Evolutionary conservation across 2,113 vertebrate genomes (phyloP).

Genomic region (Neolamprologus tretocephalus): DNA sequence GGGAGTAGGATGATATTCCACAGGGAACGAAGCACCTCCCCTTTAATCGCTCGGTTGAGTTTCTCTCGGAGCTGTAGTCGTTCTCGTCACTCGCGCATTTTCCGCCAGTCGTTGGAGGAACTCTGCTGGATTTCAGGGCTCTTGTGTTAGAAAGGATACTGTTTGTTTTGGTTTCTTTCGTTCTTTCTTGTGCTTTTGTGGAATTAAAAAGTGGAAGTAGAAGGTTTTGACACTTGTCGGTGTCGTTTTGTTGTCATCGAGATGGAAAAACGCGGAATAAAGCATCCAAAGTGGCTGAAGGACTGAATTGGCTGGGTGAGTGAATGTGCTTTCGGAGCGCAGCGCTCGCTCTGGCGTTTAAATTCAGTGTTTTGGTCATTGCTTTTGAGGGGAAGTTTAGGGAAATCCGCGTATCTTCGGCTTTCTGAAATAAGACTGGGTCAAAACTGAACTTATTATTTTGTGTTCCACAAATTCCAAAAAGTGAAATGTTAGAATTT

Average conservation of each 20-base stretch:
- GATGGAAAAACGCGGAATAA: conserved; percentile 46
- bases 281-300: conserved; percentile 49
- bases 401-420: neutral
- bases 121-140: neutral
- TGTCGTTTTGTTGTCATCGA: neutral
- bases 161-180: neutral
- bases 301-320: conserved; percentile 43
- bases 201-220: neutral
- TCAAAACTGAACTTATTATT: neutral
- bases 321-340: neutral
- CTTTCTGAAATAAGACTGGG: neutral
- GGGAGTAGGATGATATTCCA: conserved; percentile 32
- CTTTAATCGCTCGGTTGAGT: conserved; percentile 63
- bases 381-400: neutral
- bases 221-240: neutral
- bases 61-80: conserved; percentile 34
- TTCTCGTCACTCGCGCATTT: conserved; percentile 41
- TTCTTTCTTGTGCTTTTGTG: neutral
- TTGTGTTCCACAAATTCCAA: neutral
- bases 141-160: neutral
- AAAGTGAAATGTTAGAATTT: neutral
- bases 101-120: conserved; percentile 10
- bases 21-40: conserved; percentile 60
- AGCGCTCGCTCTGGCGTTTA: neutral
- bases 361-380: neutral